Conservation (phyloP, 2,888 invertebrate species). For the Tinea trinotella region DNA sequence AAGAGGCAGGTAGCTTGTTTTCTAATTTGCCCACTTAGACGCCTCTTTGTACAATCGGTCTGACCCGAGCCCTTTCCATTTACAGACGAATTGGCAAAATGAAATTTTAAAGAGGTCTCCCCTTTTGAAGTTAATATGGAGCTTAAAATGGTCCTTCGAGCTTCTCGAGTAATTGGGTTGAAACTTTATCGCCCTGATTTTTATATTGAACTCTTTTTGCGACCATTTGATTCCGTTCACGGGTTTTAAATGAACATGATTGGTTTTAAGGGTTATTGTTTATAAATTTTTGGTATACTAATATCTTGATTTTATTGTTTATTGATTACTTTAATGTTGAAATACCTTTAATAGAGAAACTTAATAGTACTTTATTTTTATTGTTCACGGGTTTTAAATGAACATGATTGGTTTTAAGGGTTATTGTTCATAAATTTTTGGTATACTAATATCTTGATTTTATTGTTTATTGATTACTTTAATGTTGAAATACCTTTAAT, state of each 20-base stretch:
- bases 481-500: too few species aligned
- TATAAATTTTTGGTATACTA: too few species aligned
- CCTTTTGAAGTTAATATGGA: slow-evolving; percentile 28
- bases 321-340: too few species aligned
- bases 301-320: too few species aligned
- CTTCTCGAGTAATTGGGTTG: slow-evolving; percentile 18
- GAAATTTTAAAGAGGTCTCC: slow-evolving; percentile 41
- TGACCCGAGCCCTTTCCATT: slow-evolving; percentile 31
- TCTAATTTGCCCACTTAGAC: slow-evolving; percentile 30
- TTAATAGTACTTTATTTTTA: too few species aligned
- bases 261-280: too few species aligned
- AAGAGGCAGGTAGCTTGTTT: slow-evolving; percentile 12
- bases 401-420: background rate
- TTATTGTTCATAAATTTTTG: too few species aligned
- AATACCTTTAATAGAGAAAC: too few species aligned
- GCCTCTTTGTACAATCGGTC: slow-evolving; percentile 28
- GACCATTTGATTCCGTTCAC: slow-evolving; percentile 16
- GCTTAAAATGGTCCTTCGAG: slow-evolving; percentile 24
- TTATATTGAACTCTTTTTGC: slow-evolving; percentile 18
- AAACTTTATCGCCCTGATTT: slow-evolving; percentile 19
- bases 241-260: background rate
- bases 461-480: too few species aligned
- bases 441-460: too few species aligned
- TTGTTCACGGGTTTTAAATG: background rate
- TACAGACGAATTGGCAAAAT: slow-evolving; percentile 39